Evolutionary conservation across 2,888 invertebrate genomes (phyloP), one percentile per base, ranked within the genome.

Genomic region (Dasysyrphus albostriatus): DNA sequence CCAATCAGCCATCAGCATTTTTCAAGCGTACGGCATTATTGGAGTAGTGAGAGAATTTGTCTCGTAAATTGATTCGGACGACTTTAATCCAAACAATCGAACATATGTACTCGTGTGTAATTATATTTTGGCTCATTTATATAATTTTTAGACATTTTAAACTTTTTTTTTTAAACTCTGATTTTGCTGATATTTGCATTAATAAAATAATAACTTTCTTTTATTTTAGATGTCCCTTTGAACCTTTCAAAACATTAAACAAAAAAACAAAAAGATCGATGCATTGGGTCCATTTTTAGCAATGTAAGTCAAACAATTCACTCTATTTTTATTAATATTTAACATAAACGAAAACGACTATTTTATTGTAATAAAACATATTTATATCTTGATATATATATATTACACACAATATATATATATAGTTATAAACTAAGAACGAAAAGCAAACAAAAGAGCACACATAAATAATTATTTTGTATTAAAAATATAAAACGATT

Each of bases 201-300:
- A 24, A 24, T 24, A 24, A 24, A 24, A 24, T 24, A 47, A 67
- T 19, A 47, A 37, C 39, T 34, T 63, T 63, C 88, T 90, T 90
- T 88, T 88, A 88, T 95, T 95, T 81, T 95, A 97, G 97, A 97
- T 96, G 95, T 96, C 95, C 97, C 97, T 93, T 94, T 97, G 93
- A 97, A 97, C 94, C 94, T 97, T 94, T 97, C 97, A 92, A 97
- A 97, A 94, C 97, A 97, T 94, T 95, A 91, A 32, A 24, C 3
- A 92, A 54, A 19, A 16, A 32, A 67, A n/a, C n/a, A n/a, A 67
- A 6, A 89, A 89, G 83, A 88, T 88, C 88, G 88, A 89, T 89
- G 85, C 88, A 88, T 89, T 85, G 88, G 88, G 88, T 82, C 83
- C 85, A 88, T 89, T 88, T 76, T 87, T 89, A 90, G 89, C 73